Conservation (phyloP, 2,888 invertebrate genomes). For the Chaetogeoica ovagalla region DNA sequence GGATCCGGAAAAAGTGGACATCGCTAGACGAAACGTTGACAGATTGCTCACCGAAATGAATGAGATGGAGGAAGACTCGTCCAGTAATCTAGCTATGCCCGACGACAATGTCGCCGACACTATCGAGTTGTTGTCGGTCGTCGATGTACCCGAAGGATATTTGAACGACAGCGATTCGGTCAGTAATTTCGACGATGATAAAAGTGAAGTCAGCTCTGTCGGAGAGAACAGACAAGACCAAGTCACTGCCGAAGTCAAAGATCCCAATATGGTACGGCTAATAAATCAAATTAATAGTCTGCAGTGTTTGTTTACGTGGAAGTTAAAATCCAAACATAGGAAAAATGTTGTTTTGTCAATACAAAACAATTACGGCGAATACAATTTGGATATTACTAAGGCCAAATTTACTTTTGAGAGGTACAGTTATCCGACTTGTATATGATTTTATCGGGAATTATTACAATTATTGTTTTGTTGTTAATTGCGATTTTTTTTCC, state of each 20-base stretch:
- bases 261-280: background rate
- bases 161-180: background rate
- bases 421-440: background rate
- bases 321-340: constrained; percentile 3
- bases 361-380: constrained; percentile 35
- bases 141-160: background rate
- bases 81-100: background rate
- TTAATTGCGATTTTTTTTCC: background rate
- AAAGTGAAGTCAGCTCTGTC: constrained; percentile 21
- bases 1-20: background rate
- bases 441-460: background rate
- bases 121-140: constrained; percentile 2
- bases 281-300: constrained; percentile 27
- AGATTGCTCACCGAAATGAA: background rate
- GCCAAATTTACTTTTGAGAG: constrained; percentile 36
- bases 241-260: background rate
- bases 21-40: background rate
- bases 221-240: background rate
- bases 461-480: background rate
- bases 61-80: background rate
- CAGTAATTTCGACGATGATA: background rate
- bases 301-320: constrained; percentile 43
- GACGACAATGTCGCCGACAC: constrained; percentile 2
- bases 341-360: constrained; percentile 2
- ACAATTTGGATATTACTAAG: constrained; percentile 28